Evolutionary conservation across 1,140 invertebrate species (phyloP).

Genomic region (Sitophilus oryzae): DNA sequence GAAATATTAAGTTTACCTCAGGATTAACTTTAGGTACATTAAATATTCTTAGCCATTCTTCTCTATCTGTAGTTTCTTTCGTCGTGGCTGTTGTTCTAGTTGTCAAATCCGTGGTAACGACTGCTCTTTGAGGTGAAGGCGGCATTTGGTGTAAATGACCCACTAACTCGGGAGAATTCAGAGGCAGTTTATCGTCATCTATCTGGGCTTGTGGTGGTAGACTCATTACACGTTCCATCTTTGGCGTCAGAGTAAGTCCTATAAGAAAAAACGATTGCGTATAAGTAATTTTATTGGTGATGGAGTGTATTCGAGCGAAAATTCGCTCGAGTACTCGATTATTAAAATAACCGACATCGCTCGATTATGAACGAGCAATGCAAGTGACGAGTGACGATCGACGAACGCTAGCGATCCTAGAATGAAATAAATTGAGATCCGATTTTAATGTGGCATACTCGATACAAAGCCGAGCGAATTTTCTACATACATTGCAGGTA

Average conservation of each 20-base stretch:
- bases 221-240: conserved; percentile 55
- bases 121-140: conserved; percentile 1
- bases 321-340: no score
- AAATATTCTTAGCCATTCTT: conserved; percentile 38
- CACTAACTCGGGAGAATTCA: conserved; percentile 56
- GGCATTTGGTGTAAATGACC: conserved; percentile 46
- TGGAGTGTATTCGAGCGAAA: no score
- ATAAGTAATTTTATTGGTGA: no score
- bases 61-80: conserved; percentile 7
- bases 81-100: conserved; percentile 9
- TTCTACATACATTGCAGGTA: no score
- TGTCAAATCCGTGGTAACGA: conserved; percentile 8
- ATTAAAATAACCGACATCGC: no score
- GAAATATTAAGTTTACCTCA: conserved; percentile 32
- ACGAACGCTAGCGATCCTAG: no score
- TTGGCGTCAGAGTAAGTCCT: conserved; percentile 59
- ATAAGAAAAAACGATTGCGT: no score
- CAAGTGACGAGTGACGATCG: no score
- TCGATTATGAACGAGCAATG: no score
- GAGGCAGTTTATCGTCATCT: conserved; percentile 48
- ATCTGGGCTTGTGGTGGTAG: conserved; percentile 51
- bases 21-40: conserved; percentile 49
- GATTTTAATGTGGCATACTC: no score
- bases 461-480: no score
- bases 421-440: no score